Evolutionary conservation across 1,140 invertebrate genomes (phyloP), one percentile per base, ranked within the genome.

Genomic region (Drosophila arawakana): DNA sequence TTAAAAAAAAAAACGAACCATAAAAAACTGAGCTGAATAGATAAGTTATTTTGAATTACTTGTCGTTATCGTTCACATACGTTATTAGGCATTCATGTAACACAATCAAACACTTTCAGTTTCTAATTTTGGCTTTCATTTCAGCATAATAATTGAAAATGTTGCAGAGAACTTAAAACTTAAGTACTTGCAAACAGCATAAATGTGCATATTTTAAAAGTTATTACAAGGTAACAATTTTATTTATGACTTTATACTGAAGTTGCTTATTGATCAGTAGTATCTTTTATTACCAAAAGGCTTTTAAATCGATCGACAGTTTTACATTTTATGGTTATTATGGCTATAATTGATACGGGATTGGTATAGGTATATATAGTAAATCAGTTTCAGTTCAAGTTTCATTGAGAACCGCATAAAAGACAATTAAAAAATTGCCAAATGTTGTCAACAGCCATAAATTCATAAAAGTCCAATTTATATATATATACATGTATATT

Each of bases 391-490:
- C 25, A 39, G 50, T 60, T 35, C 44, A n/a, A 15, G 63, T 78
- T 61, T 57, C 76, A 82, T 82, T 75, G 80, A 78, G 46, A 58
- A 37, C 44, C 68, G 61, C 63, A 83, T 71, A 72, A 75, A 73
- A 65, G 55, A 71, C 67, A 76, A 76, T 75, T 76, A 76, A 76
- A 52, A 78, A 76, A 72, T 78, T 73, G 75, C 63, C 62, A 54
- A 79, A 76, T 30, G 34, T 73, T 57, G 72, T 79, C 73, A 72
- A 37, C 46, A 63, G 66, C 73, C 68, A 88, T 88, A 78, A 86
- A 86, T 89, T 80, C 83, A 88, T 88, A 86, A 86, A 75, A 68
- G 80, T 62, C 83, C 81, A 85, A 86, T 30, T 5, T 30, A 30
- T 30, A 30, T 30, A 30, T 30, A 30, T 30, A 30, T 25, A 25